Evolutionary conservation across 2,888 invertebrate genomes (phyloP), one percentile per base, ranked within the genome.

Genomic region (Drosophila picticornis): DNA sequence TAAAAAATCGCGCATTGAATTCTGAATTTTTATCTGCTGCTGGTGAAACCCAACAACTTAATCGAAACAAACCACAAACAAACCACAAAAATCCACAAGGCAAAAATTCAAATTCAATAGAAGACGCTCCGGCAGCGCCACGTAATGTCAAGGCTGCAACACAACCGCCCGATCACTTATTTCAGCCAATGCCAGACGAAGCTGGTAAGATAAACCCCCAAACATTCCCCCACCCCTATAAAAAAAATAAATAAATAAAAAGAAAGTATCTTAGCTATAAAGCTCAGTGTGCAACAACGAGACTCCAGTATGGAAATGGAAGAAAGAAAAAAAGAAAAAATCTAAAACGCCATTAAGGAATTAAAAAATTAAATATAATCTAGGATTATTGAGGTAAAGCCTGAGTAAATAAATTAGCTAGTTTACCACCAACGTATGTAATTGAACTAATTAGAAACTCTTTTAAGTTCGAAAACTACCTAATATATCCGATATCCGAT

Each of bases 151-250:
- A 93, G 91, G 92, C 95, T 90, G 94, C 95, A 83, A 95, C 95
- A 91, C 94, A 96, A 91, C 95, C 96, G 91, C 95, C 96, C 76
- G 93, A 95, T 93, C 94, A 95, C 93, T 94, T 94, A 93, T 96
- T 96, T 93, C 95, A 94, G 93, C 95, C 94, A 89, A 94, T 95
- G 93, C 95, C 96, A 91, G 95, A 95, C 92, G 95, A 96, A 94
- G 95, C 95, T 94, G 96, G 96, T 96, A 96, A 95, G 95, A 90
- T 69, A 46, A 46, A 27, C 22, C 25, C 46, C 46, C 25, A 46
- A 46, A 4, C 46, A 46, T 25, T 46, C 25, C 46, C 13, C 16
- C 25, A 13, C 9, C 16, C 46, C 11, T 11, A 43, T 11, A 43
- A 43, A 22, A n/a, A 36, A 43, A 43, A 6, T 63, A 64, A 46